A percentile compares a stretch with the other conserved stretches of the same genome.
These are phyloP conservation scores for Lytechinus pictus DNA, from an alignment of 35 echinoderm and acorn worm genomes.

Conservation along the genomic window DNA sequence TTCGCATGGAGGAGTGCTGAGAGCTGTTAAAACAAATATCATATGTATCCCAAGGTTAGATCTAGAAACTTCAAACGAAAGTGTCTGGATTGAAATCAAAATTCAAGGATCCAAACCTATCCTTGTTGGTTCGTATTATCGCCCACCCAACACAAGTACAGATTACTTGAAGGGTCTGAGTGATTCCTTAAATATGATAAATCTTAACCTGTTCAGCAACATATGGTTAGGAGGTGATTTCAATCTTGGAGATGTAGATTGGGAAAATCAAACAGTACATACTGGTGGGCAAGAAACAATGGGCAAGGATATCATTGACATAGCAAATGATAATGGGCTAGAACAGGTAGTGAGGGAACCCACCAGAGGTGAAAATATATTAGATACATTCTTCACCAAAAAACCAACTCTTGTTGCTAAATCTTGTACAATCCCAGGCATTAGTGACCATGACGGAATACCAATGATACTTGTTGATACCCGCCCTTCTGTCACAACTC, in stretches of 20 bases:
- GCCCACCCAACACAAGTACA: constrained; percentile 3
- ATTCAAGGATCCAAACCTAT: neutral
- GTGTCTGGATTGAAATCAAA: constrained; percentile 16
- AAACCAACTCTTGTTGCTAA: neutral
- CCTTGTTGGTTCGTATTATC: constrained; percentile 15
- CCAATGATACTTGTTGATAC: too few species aligned
- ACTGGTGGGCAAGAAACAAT: neutral
- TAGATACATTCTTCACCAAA: too few species aligned
- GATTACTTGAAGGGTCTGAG: neutral
- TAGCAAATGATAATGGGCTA: too few species aligned
- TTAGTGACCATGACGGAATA: too few species aligned
- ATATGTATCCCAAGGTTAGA: neutral
- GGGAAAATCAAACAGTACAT: neutral
- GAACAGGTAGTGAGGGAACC: too few species aligned
- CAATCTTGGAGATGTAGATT: neutral
- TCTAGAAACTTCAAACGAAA: neutral
- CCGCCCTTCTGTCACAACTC: neutral
- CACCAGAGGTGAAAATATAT: too few species aligned
- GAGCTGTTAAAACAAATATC: neutral
- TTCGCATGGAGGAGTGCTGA: constrained; percentile 1
- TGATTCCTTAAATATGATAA: neutral
- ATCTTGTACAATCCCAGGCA: neutral
- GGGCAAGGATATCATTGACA: neutral
- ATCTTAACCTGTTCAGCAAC: neutral
- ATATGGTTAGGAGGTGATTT: constrained; percentile 5